Percentiles rank a stretch among this genome's conserved stretches.
Evolutionary conservation across 2,888 invertebrate genomes (phyloP).

Genomic region (Perizoma flavofasciatum): DNA sequence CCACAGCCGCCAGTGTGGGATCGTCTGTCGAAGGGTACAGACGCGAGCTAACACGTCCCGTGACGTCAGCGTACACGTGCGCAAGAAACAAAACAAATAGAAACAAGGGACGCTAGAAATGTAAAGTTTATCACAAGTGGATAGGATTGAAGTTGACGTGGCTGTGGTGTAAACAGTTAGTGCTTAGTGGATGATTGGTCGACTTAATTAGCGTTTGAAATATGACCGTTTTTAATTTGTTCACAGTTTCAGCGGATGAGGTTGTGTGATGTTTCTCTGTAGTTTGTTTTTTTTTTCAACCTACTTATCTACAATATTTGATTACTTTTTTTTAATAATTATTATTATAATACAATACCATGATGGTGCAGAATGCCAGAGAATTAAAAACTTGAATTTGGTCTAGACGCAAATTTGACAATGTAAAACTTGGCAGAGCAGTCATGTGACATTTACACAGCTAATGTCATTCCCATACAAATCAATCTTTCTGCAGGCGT

Average conservation of each 20-base stretch:
- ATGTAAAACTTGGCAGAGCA: too few species aligned
- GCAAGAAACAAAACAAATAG: slow-evolving; percentile 1
- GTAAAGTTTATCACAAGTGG: slow-evolving; percentile 21
- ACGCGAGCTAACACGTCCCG: slow-evolving; percentile 39
- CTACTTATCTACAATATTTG: background rate
- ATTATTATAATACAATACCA: too few species aligned
- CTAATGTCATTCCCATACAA: too few species aligned
- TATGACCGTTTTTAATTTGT: slow-evolving; percentile 53
- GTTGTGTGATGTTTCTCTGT: slow-evolving; percentile 8
- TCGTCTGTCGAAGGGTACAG: slow-evolving; percentile 44
- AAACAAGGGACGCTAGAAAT: slow-evolving; percentile 23
- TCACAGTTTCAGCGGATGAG: slow-evolving; percentile 23
- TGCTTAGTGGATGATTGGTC: slow-evolving; percentile 38
- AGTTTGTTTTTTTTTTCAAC: background rate
- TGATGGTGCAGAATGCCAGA: too few species aligned
- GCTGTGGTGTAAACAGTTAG: slow-evolving; percentile 30
- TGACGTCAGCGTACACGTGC: slow-evolving; percentile 39
- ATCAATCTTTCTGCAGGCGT: too few species aligned
- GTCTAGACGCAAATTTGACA: too few species aligned
- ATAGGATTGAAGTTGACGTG: slow-evolving; percentile 12
- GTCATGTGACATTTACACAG: too few species aligned
- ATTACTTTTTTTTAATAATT: background rate
- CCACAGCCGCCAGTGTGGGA: slow-evolving; percentile 48
- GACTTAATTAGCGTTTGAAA: slow-evolving; percentile 42
- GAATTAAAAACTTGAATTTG: too few species aligned